phyloP scores from a whole-genome alignment of 2,113 vertebrate genomes.

The Oncorhynchus masou region DNA sequence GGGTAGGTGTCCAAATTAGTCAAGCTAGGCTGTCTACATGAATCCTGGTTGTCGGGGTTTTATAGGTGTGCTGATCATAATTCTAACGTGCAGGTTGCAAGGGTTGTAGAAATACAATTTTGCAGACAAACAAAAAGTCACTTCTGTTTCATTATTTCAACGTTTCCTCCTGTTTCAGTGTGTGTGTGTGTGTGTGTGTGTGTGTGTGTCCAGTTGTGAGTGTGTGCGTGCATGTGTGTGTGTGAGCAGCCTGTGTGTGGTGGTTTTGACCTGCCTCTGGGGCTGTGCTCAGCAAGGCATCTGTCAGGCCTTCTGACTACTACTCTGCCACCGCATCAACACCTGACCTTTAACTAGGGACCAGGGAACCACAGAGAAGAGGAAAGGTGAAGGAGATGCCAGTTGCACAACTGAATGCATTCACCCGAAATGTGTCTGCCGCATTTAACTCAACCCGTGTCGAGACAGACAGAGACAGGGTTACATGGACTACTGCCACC shows the following conservation, averaged over 20 bases:
- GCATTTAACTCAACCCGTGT: too few relatives aligned
- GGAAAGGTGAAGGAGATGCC: background rate
- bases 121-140: slow-evolving; percentile 29
- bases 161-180: slow-evolving; percentile 19
- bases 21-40: slow-evolving; percentile 45
- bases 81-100: slow-evolving; percentile 27
- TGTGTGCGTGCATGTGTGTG: slow-evolving; percentile 25
- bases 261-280: slow-evolving; percentile 2
- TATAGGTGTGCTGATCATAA: slow-evolving; percentile 44
- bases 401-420: too few relatives aligned
- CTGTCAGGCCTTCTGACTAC: slow-evolving; percentile 55
- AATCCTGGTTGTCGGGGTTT: slow-evolving; percentile 11
- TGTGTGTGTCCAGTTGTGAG: slow-evolving; percentile 18
- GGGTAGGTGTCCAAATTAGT: slow-evolving; percentile 51
- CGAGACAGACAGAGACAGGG: background rate
- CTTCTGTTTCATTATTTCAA: slow-evolving; percentile 38
- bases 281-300: slow-evolving; percentile 57
- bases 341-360: slow-evolving; percentile 65
- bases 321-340: slow-evolving; percentile 46
- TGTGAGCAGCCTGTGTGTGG: slow-evolving; percentile 10
- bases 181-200: slow-evolving; percentile 26
- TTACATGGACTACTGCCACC: slow-evolving; percentile 6
- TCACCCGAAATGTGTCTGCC: too few relatives aligned
- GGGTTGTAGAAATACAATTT: slow-evolving; percentile 35
- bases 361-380: slow-evolving; percentile 25